phyloP scores from a whole-genome alignment of 2,113 vertebrate species.

The Zeus faber region DNA sequence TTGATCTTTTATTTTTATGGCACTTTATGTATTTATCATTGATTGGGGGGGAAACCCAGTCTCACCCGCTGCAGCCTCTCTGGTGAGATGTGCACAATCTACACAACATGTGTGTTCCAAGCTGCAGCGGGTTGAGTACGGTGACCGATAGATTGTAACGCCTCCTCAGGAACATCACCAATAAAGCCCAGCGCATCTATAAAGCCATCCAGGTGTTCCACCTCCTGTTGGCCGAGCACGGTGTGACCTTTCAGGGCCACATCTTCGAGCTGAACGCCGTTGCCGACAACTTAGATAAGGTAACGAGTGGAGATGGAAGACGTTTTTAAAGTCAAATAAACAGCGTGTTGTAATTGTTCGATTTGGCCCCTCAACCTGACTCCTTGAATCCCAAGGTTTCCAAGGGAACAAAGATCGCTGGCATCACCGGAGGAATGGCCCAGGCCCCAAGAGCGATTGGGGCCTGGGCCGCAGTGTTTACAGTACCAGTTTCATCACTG shows the following conservation, averaged over 20 bases:
- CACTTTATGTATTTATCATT: not conserved
- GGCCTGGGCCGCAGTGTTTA: constrained; percentile 39
- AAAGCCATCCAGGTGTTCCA: constrained; percentile 24
- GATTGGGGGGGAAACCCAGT: too few relatives aligned
- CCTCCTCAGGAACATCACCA: constrained; percentile 15
- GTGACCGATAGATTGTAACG: too few relatives aligned
- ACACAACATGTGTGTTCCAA: too few relatives aligned
- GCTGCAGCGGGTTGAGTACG: too few relatives aligned
- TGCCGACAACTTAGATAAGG: not conserved
- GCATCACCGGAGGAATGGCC: constrained; percentile 63
- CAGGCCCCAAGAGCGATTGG: constrained; percentile 41
- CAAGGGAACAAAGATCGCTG: constrained; percentile 52
- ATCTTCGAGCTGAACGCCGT: constrained; percentile 9
- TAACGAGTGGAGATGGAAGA: not conserved
- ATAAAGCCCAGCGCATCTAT: constrained; percentile 22
- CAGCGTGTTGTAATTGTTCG: not conserved
- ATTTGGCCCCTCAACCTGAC: not conserved
- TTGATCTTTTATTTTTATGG: not conserved
- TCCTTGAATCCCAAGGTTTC: constrained; percentile 11
- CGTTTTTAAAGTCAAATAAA: not conserved
- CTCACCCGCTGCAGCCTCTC: too few relatives aligned
- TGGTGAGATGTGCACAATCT: too few relatives aligned
- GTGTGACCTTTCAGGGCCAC: constrained; percentile 1
- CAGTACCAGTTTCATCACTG: too few relatives aligned
- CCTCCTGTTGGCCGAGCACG: constrained; percentile 5